phyloP scores from a whole-genome alignment of 1,140 invertebrate genomes.

The Drosophila bocqueti region DNA sequence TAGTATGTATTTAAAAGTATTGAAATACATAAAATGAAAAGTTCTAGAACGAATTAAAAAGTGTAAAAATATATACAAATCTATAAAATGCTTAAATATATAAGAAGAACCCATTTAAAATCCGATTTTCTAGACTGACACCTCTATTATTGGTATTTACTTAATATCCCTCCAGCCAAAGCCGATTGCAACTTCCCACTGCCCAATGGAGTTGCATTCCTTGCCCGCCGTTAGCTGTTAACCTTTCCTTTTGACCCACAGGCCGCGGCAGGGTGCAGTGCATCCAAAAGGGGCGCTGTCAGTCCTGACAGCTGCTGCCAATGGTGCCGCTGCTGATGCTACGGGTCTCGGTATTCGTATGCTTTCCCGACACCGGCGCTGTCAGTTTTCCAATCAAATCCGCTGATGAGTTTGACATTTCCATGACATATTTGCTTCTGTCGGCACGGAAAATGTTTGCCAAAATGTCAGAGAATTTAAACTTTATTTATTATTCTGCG shows the following conservation, averaged over 20 bases:
- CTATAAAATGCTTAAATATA: neutral
- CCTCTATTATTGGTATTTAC: slow-evolving; percentile 15
- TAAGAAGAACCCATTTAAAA: neutral
- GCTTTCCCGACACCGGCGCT: slow-evolving; percentile 34
- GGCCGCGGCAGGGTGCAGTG: slow-evolving; percentile 1
- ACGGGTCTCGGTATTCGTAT: slow-evolving; percentile 1
- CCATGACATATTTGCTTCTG: slow-evolving; percentile 79
- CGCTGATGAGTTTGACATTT: slow-evolving; percentile 81
- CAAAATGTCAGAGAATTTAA: slow-evolving; percentile 82
- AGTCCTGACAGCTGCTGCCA: slow-evolving; percentile 46
- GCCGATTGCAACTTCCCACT: neutral
- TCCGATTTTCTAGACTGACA: neutral
- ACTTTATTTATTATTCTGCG: slow-evolving; percentile 79
- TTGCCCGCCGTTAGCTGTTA: slow-evolving; percentile 10
- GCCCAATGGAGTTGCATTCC: neutral
- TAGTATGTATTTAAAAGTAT: neutral
- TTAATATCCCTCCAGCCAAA: neutral
- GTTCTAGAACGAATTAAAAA: rapidly evolving
- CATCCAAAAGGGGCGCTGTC: slow-evolving; percentile 39
- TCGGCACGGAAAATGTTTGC: slow-evolving; percentile 80
- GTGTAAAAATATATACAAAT: neutral
- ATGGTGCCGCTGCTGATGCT: slow-evolving; percentile 32
- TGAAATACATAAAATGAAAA: neutral
- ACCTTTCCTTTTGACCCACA: slow-evolving; percentile 35
- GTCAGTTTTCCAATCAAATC: slow-evolving; percentile 79